A percentile compares a stretch with the other conserved stretches of the same genome.
These are phyloP conservation scores for Hipposideros armiger DNA, from an alignment of 2,113 vertebrate species.

Conservation along the genomic window DNA sequence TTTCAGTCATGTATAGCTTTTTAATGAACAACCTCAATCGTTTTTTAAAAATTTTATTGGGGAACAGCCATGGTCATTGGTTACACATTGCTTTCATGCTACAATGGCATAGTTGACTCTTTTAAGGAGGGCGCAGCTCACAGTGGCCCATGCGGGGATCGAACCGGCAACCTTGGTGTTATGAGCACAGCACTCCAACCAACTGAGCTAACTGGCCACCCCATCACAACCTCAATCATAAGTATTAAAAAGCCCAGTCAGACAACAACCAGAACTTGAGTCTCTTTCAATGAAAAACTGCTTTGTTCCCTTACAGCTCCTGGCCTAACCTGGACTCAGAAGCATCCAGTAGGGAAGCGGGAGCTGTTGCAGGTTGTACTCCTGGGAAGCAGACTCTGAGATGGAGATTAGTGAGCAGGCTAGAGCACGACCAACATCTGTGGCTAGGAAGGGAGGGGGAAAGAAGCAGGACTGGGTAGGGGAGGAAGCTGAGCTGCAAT, in stretches of 20 bases:
- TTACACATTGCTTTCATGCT: too few relatives aligned
- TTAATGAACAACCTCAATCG: not conserved
- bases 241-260: not conserved
- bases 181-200: too few relatives aligned
- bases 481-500: not conserved
- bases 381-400: not conserved
- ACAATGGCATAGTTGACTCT: too few relatives aligned
- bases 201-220: too few relatives aligned
- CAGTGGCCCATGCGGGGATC: too few relatives aligned
- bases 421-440: not conserved
- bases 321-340: not conserved
- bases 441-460: not conserved
- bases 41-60: too few relatives aligned
- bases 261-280: not conserved
- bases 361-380: not conserved
- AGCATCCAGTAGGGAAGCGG: not conserved
- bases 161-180: too few relatives aligned
- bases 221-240: not conserved
- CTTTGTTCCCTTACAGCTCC: not conserved
- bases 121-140: too few relatives aligned
- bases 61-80: too few relatives aligned
- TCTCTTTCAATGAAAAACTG: conserved; percentile 19
- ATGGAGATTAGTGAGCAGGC: not conserved
- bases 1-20: not conserved
- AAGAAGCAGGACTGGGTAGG: not conserved